Evolutionary conservation across 1,140 invertebrate species (phyloP).

Genomic region (Formica selysi): DNA sequence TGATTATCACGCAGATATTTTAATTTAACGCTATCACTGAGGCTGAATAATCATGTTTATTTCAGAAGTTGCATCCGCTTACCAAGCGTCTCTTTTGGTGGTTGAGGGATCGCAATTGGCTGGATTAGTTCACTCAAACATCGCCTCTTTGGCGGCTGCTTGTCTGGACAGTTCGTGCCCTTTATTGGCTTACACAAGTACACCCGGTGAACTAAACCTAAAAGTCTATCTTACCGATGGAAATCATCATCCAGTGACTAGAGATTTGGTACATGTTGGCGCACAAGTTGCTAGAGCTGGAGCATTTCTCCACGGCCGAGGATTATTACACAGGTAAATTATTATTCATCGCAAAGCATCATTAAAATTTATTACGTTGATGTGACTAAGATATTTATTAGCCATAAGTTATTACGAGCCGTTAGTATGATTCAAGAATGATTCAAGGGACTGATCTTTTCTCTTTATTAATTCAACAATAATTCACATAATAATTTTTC

Average conservation of each 20-base stretch:
- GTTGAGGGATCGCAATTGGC: constrained; percentile 94
- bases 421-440: not conserved
- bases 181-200: constrained; percentile 93
- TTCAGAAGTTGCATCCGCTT: constrained; percentile 93
- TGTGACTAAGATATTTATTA: not conserved
- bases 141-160: constrained; percentile 93
- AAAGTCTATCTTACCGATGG: constrained; percentile 91
- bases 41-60: constrained; percentile 21
- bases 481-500: not conserved
- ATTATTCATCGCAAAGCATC: not conserved
- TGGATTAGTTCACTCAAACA: constrained; percentile 93
- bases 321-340: constrained; percentile 91
- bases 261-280: constrained; percentile 96
- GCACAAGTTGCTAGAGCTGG: constrained; percentile 95
- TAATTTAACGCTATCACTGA: constrained; percentile 1
- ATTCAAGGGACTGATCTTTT: not conserved
- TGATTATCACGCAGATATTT: not conserved
- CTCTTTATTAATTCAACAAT: not conserved
- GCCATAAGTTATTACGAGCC: no score
- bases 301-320: constrained; percentile 95
- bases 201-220: constrained; percentile 93
- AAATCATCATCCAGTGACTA: constrained; percentile 90
- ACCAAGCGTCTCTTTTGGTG: constrained; percentile 93
- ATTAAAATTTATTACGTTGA: not conserved
- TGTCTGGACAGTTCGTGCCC: constrained; percentile 92